phyloP scores from a whole-genome alignment of 1,140 invertebrate genomes.

The Euwallacea fornicatus region DNA sequence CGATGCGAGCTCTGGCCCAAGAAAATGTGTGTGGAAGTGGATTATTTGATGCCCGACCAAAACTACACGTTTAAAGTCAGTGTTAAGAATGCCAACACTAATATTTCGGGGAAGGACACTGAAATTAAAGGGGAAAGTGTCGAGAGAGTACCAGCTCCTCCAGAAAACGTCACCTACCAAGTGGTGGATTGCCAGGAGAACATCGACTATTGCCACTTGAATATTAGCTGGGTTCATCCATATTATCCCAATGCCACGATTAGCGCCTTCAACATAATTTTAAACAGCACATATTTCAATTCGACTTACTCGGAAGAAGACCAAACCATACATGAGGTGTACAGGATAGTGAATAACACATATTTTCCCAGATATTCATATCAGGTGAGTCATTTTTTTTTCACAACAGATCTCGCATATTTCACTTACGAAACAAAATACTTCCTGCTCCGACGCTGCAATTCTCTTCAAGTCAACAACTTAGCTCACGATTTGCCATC shows the following conservation, averaged over 20 bases:
- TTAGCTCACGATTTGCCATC: slow-evolving; percentile 4
- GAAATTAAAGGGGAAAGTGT: slow-evolving; percentile 27
- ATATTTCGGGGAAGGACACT: slow-evolving; percentile 37
- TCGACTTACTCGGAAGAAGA: slow-evolving; percentile 26
- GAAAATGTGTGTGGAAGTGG: slow-evolving; percentile 40
- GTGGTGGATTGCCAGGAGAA: slow-evolving; percentile 40
- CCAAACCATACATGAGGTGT: slow-evolving; percentile 39
- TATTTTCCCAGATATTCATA: slow-evolving; percentile 42
- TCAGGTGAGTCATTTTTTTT: slow-evolving; percentile 37
- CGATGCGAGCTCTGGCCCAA: slow-evolving; percentile 40
- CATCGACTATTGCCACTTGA: slow-evolving; percentile 44
- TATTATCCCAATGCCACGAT: slow-evolving; percentile 45
- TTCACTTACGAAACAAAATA: background rate
- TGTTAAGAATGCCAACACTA: slow-evolving; percentile 41
- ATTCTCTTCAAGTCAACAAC: background rate
- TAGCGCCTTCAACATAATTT: slow-evolving; percentile 41
- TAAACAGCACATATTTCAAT: slow-evolving; percentile 41
- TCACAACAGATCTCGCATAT: too few relatives aligned
- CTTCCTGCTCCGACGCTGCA: background rate
- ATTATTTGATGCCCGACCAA: slow-evolving; percentile 42
- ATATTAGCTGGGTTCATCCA: slow-evolving; percentile 44
- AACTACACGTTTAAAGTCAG: slow-evolving; percentile 39
- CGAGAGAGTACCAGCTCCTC: slow-evolving; percentile 42
- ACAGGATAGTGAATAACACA: slow-evolving; percentile 36
- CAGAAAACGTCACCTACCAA: slow-evolving; percentile 44